Percentiles rank a stretch among this genome's conserved stretches.
Evolutionary conservation across 2,888 invertebrate species (phyloP).

Genomic region (Galeruca laticollis): DNA sequence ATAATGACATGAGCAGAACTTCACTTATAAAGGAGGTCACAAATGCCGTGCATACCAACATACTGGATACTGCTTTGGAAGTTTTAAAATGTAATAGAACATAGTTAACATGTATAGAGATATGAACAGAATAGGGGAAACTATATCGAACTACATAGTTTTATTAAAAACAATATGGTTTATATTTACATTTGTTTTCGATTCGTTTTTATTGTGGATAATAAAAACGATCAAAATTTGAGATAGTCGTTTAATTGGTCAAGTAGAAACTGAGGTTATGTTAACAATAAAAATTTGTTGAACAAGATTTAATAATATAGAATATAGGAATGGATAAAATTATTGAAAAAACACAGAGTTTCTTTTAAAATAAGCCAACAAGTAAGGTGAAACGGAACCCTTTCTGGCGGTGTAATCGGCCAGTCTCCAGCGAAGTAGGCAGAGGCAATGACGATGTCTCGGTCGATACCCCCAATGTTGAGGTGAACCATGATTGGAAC

Average conservation of each 20-base stretch:
- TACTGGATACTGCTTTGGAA: slow-evolving; percentile 1
- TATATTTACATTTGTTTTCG: not conserved
- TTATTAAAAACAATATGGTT: not conserved
- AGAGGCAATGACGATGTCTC: too few relatives aligned
- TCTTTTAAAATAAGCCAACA: too few relatives aligned
- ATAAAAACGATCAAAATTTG: not conserved
- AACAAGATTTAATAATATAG: too few relatives aligned
- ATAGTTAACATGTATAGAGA: not conserved
- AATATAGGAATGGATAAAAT: too few relatives aligned
- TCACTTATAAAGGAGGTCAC: not conserved
- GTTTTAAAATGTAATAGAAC: not conserved
- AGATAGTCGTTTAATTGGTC: not conserved
- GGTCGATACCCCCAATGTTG: too few relatives aligned
- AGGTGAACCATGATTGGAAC: too few relatives aligned
- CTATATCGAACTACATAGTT: not conserved
- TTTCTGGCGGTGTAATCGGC: too few relatives aligned
- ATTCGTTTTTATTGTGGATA: not conserved
- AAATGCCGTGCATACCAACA: slow-evolving; percentile 6
- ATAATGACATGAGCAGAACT: slow-evolving; percentile 5
- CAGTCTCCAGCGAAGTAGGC: too few relatives aligned
- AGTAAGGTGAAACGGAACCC: too few relatives aligned
- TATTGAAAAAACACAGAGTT: too few relatives aligned
- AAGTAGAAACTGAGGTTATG: too few relatives aligned
- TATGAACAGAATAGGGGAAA: not conserved
- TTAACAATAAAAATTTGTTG: too few relatives aligned